Evolutionary conservation across 1,140 invertebrate species (phyloP).

Genomic region (Drosophila bocqueti): DNA sequence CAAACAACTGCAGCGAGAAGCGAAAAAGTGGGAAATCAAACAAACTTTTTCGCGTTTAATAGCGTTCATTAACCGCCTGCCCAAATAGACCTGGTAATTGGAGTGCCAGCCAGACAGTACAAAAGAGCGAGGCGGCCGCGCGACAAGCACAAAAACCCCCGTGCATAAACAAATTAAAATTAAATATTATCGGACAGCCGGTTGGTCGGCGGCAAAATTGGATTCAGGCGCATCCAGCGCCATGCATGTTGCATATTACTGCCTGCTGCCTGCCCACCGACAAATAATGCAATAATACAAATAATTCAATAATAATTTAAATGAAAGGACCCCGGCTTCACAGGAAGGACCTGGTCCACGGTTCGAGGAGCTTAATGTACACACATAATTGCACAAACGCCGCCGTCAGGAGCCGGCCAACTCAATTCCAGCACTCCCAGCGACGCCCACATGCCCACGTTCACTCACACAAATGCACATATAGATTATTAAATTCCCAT

Average conservation of each 20-base stretch:
- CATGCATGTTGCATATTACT: constrained; percentile 41
- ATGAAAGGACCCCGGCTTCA: constrained; percentile 52
- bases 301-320: constrained; percentile 81
- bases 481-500: constrained; percentile 67
- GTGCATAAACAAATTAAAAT: constrained; percentile 81
- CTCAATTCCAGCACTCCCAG: constrained; percentile 15
- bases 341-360: constrained; percentile 14
- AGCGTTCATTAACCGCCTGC: constrained; percentile 69
- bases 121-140: constrained; percentile 28
- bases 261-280: constrained; percentile 30
- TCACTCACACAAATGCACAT: constrained; percentile 7
- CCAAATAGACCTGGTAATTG: constrained; percentile 71
- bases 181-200: constrained; percentile 72
- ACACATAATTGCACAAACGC: constrained; percentile 72
- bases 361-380: constrained; percentile 66
- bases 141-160: constrained; percentile 11
- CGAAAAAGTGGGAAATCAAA: constrained; percentile 40
- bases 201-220: constrained; percentile 54
- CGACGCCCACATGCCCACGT: not conserved
- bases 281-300: constrained; percentile 81
- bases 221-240: constrained; percentile 42
- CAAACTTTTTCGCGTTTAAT: constrained; percentile 64
- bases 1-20: constrained; percentile 35
- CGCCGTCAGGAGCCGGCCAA: constrained; percentile 26
- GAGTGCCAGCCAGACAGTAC: constrained; percentile 43